Percentiles rank a stretch among this genome's conserved stretches.
Conservation (phyloP, 1,140 invertebrate species). For the Halyomorpha halys region DNA sequence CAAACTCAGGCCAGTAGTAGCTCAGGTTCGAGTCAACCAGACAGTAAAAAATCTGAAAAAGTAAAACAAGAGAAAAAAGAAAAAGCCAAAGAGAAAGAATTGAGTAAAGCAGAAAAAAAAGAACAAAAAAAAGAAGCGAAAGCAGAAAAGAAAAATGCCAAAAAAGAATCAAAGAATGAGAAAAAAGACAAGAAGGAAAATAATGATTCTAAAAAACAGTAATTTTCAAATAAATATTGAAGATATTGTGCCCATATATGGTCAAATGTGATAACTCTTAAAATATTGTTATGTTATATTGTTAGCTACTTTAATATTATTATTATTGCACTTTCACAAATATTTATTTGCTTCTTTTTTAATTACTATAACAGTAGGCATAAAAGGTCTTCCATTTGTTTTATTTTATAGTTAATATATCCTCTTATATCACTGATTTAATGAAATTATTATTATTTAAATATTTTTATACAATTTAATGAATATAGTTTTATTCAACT, state of each 20-base stretch:
- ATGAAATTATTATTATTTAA: too few relatives aligned
- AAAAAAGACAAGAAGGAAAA: slow-evolving; percentile 30
- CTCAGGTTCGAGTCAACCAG: slow-evolving; percentile 23
- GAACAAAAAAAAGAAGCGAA: slow-evolving; percentile 29
- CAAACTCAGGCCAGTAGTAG: slow-evolving; percentile 20
- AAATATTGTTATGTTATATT: too few relatives aligned
- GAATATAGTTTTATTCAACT: too few relatives aligned
- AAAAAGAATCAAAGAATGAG: slow-evolving; percentile 30
- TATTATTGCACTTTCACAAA: too few relatives aligned
- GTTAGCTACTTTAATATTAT: too few relatives aligned
- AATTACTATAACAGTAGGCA: too few relatives aligned
- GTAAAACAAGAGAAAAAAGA: slow-evolving; percentile 28
- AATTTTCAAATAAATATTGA: neutral
- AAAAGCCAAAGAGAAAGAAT: slow-evolving; percentile 29
- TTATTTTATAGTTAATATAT: too few relatives aligned
- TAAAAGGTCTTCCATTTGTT: too few relatives aligned
- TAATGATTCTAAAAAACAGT: slow-evolving; percentile 9
- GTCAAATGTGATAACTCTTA: too few relatives aligned
- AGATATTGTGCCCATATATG: slow-evolving; percentile 8
- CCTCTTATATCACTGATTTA: too few relatives aligned
- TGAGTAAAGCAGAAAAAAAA: slow-evolving; percentile 32
- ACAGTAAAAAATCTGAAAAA: slow-evolving; percentile 27
- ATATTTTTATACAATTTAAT: too few relatives aligned
- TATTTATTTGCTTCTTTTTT: too few relatives aligned
- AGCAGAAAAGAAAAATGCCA: slow-evolving; percentile 29